Conservation (phyloP, 1,140 invertebrate genomes). For the Drosophila ananassae region DNA sequence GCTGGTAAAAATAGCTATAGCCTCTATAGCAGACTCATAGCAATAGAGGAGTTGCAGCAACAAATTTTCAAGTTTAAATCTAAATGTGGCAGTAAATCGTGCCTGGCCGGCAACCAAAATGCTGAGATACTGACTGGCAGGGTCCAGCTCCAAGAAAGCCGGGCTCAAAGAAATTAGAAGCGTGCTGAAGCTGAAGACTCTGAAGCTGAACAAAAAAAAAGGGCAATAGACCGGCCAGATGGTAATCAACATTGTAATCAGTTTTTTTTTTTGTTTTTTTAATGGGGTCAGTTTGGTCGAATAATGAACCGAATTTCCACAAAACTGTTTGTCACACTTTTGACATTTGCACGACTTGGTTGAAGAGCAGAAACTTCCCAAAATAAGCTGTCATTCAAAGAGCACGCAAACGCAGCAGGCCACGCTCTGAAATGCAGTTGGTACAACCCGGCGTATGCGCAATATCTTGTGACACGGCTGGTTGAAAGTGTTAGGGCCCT, state of each 20-base stretch:
- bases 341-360: constrained; percentile 67
- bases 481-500: no score
- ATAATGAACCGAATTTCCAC: constrained; percentile 48
- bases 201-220: no score
- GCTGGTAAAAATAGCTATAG: constrained; percentile 36
- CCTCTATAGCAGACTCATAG: no score
- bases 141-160: constrained; percentile 24
- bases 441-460: constrained; percentile 59
- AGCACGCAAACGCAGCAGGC: constrained; percentile 56
- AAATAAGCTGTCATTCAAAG: constrained; percentile 40
- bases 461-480: constrained; percentile 25
- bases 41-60: constrained; percentile 26
- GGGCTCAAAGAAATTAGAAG: constrained; percentile 41
- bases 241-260: constrained; percentile 40
- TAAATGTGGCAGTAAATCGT: constrained; percentile 64
- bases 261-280: constrained; percentile 12
- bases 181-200: constrained; percentile 24
- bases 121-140: constrained; percentile 17
- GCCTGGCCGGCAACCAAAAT: constrained; percentile 21
- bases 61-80: constrained; percentile 73
- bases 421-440: constrained; percentile 59
- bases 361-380: constrained; percentile 17
- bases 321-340: constrained; percentile 60
- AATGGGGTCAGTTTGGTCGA: constrained; percentile 42
- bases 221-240: constrained; percentile 13